Evolutionary conservation across 2,888 invertebrate genomes (phyloP), one percentile per base, ranked within the genome.

Genomic region (Cosmia pyralina): DNA sequence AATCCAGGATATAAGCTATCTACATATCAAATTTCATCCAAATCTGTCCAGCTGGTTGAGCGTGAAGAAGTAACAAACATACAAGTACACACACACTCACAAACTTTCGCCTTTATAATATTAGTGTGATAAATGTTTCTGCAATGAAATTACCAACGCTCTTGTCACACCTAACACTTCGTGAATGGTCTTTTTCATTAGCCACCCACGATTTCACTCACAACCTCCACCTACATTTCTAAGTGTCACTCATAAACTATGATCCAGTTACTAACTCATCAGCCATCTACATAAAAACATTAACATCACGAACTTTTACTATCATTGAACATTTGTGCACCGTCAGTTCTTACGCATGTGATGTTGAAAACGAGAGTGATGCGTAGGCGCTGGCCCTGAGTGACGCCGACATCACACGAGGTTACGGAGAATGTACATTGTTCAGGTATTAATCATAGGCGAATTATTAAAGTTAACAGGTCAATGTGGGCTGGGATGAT

Each of bases 291-390:
- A 41, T 58, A 66, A 69, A 79, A 79, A 66, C 34, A 41, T 46
- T 70, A 63, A 63, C 65, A 63, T 82, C 59, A 67, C 34, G 17
- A 52, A 78, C 80, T 82, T 81, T 81, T 81, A 82, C 82, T 81
- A 78, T 82, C 82, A 64, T 57, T 72, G 66, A 53, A 64, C 38
- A 57, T 78, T 80, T 52, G n/a, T 53, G 52, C n/a, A 38, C 52
- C 38, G 53, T 71, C 77, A 52, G 53, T 50, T 68, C 70, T 81
- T 84, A 84, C 83, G 86, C 85, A 82, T 77, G 75, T 46, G 65
- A 73, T 83, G 85, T 88, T 85, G 92, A 92, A 93, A 93, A 83
- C 85, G 92, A 93, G 91, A 93, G 93, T 92, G 82, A 80, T 82
- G 85, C 82, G 89, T 87, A 78, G 88, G 90, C 76, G 79, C 73